These are phyloP conservation scores for Fragum whitleyi DNA, from an alignment of 2,888 invertebrate species.

Conservation along the genomic window DNA sequence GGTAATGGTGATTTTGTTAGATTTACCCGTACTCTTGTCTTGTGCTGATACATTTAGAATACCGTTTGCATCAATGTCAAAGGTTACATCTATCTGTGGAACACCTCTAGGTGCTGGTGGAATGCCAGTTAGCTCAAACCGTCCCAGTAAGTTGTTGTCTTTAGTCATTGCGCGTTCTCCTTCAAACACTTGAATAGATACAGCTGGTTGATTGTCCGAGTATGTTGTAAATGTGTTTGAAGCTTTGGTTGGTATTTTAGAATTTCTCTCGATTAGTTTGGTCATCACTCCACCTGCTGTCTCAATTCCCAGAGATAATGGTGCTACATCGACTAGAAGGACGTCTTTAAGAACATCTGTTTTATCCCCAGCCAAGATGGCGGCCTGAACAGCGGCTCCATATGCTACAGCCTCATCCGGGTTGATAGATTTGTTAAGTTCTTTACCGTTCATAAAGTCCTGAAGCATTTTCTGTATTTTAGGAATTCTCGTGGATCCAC, in stretches of 20 bases:
- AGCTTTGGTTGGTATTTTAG: slow-evolving; percentile 82
- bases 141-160: slow-evolving; percentile 90
- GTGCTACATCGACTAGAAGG: slow-evolving; percentile 89
- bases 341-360: slow-evolving; percentile 92
- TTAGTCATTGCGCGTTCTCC: slow-evolving; percentile 98
- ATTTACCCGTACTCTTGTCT: slow-evolving; percentile 92
- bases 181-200: slow-evolving; percentile 90
- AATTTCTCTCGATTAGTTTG: slow-evolving; percentile 76
- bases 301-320: slow-evolving; percentile 87
- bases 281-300: slow-evolving; percentile 84
- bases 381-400: slow-evolving; percentile 83
- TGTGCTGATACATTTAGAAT: slow-evolving; percentile 87
- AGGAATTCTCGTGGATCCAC: slow-evolving; percentile 98
- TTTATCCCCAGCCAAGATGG: slow-evolving; percentile 90
- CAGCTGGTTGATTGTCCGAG: slow-evolving; percentile 91
- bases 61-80: slow-evolving; percentile 95
- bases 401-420: slow-evolving; percentile 98
- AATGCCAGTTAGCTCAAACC: slow-evolving; percentile 80
- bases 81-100: slow-evolving; percentile 88
- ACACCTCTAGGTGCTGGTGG: slow-evolving; percentile 82
- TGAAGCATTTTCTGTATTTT: slow-evolving; percentile 98
- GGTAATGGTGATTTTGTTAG: slow-evolving; percentile 93
- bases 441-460: slow-evolving; percentile 89
- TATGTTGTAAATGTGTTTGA: slow-evolving; percentile 91
- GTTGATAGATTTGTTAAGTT: slow-evolving; percentile 98